These are phyloP conservation scores for Cephalophus harveyi DNA, from an alignment of 2,113 vertebrate genomes.

Conservation along the genomic window DNA sequence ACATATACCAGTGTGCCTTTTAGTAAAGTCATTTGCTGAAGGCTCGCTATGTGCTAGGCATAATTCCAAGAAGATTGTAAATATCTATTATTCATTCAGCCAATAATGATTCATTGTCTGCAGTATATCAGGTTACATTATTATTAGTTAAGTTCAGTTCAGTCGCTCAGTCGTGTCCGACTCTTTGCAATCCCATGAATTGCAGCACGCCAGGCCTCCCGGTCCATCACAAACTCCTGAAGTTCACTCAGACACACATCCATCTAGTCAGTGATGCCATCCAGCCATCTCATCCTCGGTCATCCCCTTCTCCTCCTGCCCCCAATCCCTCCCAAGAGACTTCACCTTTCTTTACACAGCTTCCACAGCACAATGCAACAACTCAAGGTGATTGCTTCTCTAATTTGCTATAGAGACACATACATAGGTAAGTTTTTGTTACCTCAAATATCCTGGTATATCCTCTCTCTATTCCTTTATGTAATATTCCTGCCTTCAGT, in stretches of 20 bases:
- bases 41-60: not conserved
- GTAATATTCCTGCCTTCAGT: not conserved
- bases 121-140: not conserved
- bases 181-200: too few relatives aligned
- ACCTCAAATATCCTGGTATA: not conserved
- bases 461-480: not conserved
- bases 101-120: too few relatives aligned
- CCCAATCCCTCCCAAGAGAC: not conserved
- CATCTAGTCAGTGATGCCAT: too few relatives aligned
- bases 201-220: too few relatives aligned
- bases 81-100: not conserved
- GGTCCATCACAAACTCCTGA: too few relatives aligned
- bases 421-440: not conserved
- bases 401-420: not conserved
- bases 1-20: accelerated
- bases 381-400: not conserved
- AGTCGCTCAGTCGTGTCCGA: too few relatives aligned
- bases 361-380: not conserved
- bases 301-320: too few relatives aligned
- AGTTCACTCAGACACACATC: too few relatives aligned
- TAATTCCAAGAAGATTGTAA: not conserved
- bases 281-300: too few relatives aligned
- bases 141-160: not conserved
- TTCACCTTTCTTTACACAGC: accelerated
- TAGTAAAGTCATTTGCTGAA: not conserved